Conservation (phyloP, 1,140 invertebrate genomes). For the Neocloeon triangulifer region DNA sequence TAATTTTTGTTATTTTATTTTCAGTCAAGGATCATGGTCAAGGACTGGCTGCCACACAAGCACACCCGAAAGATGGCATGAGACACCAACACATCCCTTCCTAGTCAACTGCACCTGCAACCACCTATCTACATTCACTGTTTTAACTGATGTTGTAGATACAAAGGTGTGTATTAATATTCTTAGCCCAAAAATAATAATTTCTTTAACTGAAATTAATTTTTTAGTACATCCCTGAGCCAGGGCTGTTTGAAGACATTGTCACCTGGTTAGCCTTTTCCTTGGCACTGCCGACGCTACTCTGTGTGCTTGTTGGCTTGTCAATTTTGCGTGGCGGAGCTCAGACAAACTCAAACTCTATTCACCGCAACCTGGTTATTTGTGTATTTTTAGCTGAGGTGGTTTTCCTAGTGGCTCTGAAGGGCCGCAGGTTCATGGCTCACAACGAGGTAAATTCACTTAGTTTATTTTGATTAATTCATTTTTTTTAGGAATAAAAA, state of each 20-base stretch:
- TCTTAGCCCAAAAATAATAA: background rate
- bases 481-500: conserved; percentile 5
- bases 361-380: conserved; percentile 79
- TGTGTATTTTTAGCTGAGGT: conserved; percentile 68
- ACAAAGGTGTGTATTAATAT: conserved; percentile 34
- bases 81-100: conserved; percentile 17
- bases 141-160: conserved; percentile 77
- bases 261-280: conserved; percentile 75
- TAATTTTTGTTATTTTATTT: conserved; percentile 6
- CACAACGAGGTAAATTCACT: conserved; percentile 20
- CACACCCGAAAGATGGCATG: conserved; percentile 30
- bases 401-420: conserved; percentile 67
- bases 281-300: conserved; percentile 54
- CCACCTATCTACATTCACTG: conserved; percentile 76
- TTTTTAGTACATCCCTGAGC: conserved; percentile 51
- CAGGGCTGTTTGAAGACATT: conserved; percentile 59
- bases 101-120: conserved; percentile 90
- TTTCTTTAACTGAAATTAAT: conserved; percentile 5
- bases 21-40: conserved; percentile 59
- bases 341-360: conserved; percentile 80
- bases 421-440: conserved; percentile 47
- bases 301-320: conserved; percentile 46
- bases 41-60: conserved; percentile 70
- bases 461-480: conserved; percentile 3
- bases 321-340: conserved; percentile 49